Percentiles rank a stretch among this genome's conserved stretches.
phyloP scores from a whole-genome alignment of 2,113 vertebrate species.

The Sinocyclocheilus grahami region DNA sequence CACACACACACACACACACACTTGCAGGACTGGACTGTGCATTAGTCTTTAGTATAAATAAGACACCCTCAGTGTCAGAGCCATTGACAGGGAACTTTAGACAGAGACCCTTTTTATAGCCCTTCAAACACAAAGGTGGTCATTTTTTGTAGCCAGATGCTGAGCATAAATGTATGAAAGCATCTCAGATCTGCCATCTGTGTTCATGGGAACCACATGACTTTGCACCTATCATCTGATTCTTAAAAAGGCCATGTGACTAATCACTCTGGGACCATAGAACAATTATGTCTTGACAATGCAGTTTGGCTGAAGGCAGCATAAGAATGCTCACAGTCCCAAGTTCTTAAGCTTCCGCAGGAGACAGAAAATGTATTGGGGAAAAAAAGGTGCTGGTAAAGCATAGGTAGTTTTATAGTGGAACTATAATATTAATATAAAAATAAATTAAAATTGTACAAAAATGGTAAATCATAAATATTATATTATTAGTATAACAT shows the following conservation, averaged over 20 bases:
- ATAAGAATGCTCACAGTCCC: not conserved
- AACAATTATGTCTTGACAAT: not conserved
- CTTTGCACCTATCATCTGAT: not conserved
- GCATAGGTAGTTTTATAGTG: no score
- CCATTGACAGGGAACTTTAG: slow-evolving; percentile 47
- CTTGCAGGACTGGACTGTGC: not conserved
- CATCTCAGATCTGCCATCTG: not conserved
- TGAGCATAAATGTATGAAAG: slow-evolving; percentile 59
- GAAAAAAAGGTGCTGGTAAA: not conserved
- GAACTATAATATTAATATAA: no score
- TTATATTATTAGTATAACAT: no score
- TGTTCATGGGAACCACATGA: not conserved
- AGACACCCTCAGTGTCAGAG: slow-evolving; percentile 46
- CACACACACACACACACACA: slow-evolving; percentile 37
- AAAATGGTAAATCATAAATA: no score
- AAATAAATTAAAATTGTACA: no score
- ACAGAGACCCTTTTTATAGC: slow-evolving; percentile 71
- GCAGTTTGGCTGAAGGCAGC: not conserved
- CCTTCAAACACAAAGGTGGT: slow-evolving; percentile 63
- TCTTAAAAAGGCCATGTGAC: not conserved
- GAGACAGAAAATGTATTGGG: not conserved
- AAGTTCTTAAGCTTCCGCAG: not conserved
- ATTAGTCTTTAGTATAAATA: slow-evolving; percentile 39
- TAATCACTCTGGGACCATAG: not conserved
- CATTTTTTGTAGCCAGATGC: slow-evolving; percentile 61